Evolutionary conservation across 1,140 invertebrate genomes (phyloP).

Genomic region (Dinothrombium tinctorium): DNA sequence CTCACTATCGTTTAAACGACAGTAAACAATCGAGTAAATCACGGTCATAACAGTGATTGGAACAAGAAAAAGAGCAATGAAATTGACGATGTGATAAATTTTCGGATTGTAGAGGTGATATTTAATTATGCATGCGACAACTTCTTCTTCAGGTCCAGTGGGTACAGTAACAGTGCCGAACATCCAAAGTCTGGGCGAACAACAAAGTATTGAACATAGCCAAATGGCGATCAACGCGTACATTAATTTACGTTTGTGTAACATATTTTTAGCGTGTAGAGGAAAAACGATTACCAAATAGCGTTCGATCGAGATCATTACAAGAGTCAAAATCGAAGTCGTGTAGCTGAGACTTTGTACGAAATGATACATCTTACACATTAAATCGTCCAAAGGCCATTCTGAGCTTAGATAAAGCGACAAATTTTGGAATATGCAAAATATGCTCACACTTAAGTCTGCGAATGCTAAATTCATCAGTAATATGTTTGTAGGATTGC

Average conservation of each 20-base stretch:
- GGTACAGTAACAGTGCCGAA: conserved; percentile 16
- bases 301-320: conserved; percentile 53
- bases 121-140: too few relatives aligned
- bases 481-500: conserved; percentile 61
- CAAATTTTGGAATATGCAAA: conserved; percentile 61
- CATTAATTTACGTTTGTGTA: conserved; percentile 21
- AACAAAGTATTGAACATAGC: conserved; percentile 45
- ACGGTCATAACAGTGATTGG: too few relatives aligned
- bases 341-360: conserved; percentile 51
- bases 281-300: conserved; percentile 59
- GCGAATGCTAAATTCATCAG: conserved; percentile 54
- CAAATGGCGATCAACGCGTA: conserved; percentile 44
- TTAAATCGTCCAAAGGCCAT: conserved; percentile 49
- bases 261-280: conserved; percentile 40
- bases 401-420: conserved; percentile 43
- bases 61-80: too few relatives aligned
- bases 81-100: too few relatives aligned
- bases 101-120: too few relatives aligned
- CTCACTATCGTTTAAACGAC: too few relatives aligned
- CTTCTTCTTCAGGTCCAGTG: conserved; percentile 12
- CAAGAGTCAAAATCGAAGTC: conserved; percentile 51
- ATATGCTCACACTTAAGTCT: conserved; percentile 56
- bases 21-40: too few relatives aligned
- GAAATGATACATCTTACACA: conserved; percentile 63
- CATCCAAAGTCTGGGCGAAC: conserved; percentile 37